Evolutionary conservation across 2,797 vertebrate species (phyloP).

Genomic region (Hipposideros larvatus): DNA sequence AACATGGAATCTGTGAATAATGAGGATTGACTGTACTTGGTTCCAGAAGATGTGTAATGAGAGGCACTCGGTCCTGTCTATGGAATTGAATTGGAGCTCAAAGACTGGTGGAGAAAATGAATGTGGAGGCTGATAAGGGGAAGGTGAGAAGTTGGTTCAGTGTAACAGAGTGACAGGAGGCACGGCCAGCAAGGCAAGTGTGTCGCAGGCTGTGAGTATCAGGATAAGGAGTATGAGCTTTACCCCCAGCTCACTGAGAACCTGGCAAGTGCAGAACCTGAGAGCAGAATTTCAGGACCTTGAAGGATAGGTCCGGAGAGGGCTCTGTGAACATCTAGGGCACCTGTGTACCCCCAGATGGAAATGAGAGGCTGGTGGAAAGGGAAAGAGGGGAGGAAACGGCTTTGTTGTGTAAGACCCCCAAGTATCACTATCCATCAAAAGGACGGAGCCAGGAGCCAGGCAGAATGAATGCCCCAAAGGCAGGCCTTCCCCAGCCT

Average conservation of each 20-base stretch:
- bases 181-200: not conserved
- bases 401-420: not conserved
- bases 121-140: not conserved
- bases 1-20: not conserved
- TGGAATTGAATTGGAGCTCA: not conserved
- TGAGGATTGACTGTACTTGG: not conserved
- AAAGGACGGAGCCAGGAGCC: not conserved
- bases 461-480: not conserved
- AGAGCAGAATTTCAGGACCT: not conserved
- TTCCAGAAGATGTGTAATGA: not conserved
- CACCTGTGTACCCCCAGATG: not conserved
- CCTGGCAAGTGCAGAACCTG: not conserved
- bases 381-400: not conserved
- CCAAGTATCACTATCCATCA: not conserved
- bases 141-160: not conserved
- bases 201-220: not conserved
- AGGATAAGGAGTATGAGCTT: not conserved
- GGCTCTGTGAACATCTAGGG: too few species aligned
- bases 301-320: not conserved
- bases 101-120: not conserved
- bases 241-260: not conserved
- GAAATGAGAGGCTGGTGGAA: not conserved
- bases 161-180: not conserved
- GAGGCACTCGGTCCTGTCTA: not conserved
- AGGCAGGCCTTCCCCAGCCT: rapidly evolving